phyloP scores from a whole-genome alignment of 1,140 invertebrate genomes.

The Conus betulinus region DNA sequence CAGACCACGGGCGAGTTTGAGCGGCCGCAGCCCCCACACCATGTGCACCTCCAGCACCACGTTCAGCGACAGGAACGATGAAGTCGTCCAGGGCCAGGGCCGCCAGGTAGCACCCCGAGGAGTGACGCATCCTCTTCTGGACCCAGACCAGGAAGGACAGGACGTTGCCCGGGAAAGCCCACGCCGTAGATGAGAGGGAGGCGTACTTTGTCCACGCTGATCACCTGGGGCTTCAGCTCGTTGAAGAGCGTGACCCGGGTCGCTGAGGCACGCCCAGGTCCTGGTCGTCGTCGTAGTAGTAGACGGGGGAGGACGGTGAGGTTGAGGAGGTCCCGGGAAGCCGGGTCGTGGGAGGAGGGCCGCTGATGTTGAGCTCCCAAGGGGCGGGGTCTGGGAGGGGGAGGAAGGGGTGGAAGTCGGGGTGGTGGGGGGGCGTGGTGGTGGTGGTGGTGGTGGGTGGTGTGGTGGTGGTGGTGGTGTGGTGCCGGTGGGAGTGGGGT shows the following conservation, averaged over 20 bases:
- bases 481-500: neutral
- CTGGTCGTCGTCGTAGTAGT: neutral
- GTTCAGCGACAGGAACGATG: constrained; percentile 67
- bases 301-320: neutral
- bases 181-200: constrained; percentile 66
- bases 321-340: neutral
- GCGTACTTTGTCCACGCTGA: constrained; percentile 46
- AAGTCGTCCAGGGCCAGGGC: constrained; percentile 72
- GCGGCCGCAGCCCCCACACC: constrained; percentile 60
- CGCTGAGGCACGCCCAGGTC: neutral
- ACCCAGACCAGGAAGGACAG: constrained; percentile 73
- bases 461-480: neutral
- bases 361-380: neutral
- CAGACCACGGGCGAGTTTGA: constrained; percentile 66
- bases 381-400: neutral
- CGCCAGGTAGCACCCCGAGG: constrained; percentile 73
- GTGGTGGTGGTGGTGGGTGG: neutral
- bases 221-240: neutral
- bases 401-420: neutral
- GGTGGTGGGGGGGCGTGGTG: neutral
- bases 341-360: neutral
- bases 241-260: constrained; percentile 5
- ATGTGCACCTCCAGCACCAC: constrained; percentile 68
- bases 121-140: constrained; percentile 69
- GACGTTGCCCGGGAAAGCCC: constrained; percentile 72